Conservation (phyloP, 2,888 invertebrate species). For the Slavum lentiscoides region DNA sequence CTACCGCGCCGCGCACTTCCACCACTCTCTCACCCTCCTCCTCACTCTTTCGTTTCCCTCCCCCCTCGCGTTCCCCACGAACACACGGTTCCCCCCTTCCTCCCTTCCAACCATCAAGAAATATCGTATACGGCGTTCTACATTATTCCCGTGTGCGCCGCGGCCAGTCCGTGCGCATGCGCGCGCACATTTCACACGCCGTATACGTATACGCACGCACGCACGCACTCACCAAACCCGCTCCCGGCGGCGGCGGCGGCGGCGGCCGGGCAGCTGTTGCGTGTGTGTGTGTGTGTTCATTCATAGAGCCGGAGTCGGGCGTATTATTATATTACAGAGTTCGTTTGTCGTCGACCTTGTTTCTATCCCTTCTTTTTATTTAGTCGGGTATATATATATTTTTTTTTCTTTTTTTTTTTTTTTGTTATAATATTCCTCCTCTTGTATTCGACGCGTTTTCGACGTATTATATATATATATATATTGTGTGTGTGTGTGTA, state of each 20-base stretch:
- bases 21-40: not conserved
- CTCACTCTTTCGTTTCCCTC: no score
- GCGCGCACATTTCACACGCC: constrained; percentile 38
- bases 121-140: not conserved
- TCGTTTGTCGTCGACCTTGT: constrained; percentile 35
- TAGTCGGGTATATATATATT: not conserved
- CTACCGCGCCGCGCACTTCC: not conserved
- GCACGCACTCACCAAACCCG: not conserved
- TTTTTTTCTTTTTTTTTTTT: not conserved
- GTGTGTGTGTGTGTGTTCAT: constrained; percentile 21
- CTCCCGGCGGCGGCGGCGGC: constrained; percentile 23
- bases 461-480: constrained; percentile 24
- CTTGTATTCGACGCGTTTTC: constrained; percentile 14
- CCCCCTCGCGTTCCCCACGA: not conserved
- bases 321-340: no score
- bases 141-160: not conserved
- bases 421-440: constrained; percentile 5
- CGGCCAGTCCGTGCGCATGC: not conserved
- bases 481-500: not conserved
- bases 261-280: constrained; percentile 40
- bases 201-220: constrained; percentile 2
- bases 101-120: not conserved
- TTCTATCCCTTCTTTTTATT: constrained; percentile 26
- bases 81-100: not conserved
- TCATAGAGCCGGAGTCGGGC: constrained; percentile 10